Conservation (phyloP, 2,113 vertebrate genomes). For the Seriola dumerili region DNA sequence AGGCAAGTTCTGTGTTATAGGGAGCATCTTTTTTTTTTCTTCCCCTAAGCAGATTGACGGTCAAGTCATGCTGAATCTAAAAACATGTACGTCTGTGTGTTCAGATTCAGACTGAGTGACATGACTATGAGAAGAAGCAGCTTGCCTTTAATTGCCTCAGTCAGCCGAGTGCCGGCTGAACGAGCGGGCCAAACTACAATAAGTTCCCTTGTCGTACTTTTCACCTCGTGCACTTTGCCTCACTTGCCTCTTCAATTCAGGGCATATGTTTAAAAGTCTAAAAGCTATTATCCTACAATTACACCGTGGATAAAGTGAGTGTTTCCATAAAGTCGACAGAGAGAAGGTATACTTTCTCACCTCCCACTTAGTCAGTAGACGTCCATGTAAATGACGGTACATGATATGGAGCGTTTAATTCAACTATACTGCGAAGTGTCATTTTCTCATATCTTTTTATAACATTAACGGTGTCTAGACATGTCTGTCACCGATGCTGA, state of each 20-base stretch:
- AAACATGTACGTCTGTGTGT: neutral
- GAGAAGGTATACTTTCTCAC: conserved; percentile 17
- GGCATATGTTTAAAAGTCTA: neutral
- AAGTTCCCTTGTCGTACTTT: neutral
- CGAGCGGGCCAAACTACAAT: neutral
- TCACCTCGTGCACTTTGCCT: neutral
- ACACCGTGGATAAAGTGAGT: neutral
- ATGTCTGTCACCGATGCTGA: conserved; percentile 17
- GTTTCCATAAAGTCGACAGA: neutral
- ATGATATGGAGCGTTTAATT: conserved; percentile 4
- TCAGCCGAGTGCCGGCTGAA: neutral
- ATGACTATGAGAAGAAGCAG: neutral
- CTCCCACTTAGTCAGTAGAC: neutral
- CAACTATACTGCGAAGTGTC: neutral
- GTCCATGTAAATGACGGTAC: neutral
- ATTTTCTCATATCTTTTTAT: conserved; percentile 6
- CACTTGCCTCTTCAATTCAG: no score
- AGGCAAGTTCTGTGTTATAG: neutral
- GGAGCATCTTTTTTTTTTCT: no score
- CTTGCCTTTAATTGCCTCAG: neutral
- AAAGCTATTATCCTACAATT: neutral
- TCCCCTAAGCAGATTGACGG: neutral
- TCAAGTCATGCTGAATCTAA: neutral
- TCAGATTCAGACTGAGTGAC: neutral
- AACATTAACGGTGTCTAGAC: conserved; percentile 49